These are phyloP conservation scores for Festucalex cinctus DNA, from an alignment of 2,113 vertebrate species.

Conservation along the genomic window DNA sequence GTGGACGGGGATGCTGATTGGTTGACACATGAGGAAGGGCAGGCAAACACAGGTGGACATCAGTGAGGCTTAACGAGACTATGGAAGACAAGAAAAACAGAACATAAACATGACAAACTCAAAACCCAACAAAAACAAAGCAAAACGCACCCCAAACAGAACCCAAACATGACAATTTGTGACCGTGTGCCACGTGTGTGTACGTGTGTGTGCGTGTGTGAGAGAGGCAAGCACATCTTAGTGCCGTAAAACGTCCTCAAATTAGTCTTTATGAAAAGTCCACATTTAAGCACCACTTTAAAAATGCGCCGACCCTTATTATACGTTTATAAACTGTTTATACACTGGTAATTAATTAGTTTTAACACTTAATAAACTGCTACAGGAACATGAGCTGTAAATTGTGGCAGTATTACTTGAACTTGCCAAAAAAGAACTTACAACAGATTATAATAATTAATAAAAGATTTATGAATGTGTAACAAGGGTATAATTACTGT, in stretches of 20 bases:
- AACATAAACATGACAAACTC: no score
- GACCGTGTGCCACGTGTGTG: neutral
- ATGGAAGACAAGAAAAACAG: no score
- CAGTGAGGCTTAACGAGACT: no score
- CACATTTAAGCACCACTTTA: neutral
- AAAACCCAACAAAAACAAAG: no score
- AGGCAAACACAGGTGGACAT: no score
- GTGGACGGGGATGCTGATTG: no score
- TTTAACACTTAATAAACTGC: neutral
- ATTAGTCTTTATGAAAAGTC: neutral
- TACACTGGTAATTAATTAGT: neutral
- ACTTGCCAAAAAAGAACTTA: neutral
- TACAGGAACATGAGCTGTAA: constrained; percentile 39
- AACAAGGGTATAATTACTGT: neutral
- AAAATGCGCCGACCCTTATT: neutral
- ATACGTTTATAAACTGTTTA: neutral
- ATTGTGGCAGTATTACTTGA: neutral
- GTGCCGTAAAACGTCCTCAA: neutral
- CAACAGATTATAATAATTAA: neutral
- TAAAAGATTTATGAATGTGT: neutral
- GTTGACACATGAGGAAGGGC: no score
- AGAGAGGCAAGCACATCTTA: neutral
- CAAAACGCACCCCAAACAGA: no score
- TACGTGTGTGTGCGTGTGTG: neutral
- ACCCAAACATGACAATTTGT: no score